A percentile compares a stretch with the other conserved stretches of the same genome.
These are phyloP conservation scores for Meghimatium bilineatum DNA, from an alignment of 2,888 invertebrate genomes.

Conservation along the genomic window DNA sequence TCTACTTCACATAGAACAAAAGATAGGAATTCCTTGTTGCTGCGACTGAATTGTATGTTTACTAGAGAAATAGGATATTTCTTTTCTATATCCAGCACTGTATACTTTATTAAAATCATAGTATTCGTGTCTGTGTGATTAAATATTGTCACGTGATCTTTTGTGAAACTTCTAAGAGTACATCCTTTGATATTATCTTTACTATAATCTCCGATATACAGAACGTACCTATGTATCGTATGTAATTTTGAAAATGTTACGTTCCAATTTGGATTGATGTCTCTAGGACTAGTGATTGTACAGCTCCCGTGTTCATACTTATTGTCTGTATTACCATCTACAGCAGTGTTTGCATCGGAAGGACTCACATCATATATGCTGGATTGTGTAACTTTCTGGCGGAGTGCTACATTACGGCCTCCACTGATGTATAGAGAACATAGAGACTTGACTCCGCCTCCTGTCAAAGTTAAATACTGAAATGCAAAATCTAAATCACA, in stretches of 20 bases:
- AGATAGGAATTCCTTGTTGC: neutral
- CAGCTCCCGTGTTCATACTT: neutral
- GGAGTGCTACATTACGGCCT: constrained; percentile 17
- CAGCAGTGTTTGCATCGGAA: neutral
- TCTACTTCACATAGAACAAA: neutral
- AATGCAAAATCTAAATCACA: neutral
- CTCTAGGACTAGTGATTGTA: neutral
- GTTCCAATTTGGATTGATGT: neutral
- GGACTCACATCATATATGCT: neutral
- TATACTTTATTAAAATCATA: neutral
- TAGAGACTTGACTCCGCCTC: constrained; percentile 1
- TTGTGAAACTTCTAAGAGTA: neutral
- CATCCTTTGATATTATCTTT: neutral
- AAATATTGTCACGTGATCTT: neutral
- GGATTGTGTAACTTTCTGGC: neutral
- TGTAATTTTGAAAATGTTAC: neutral
- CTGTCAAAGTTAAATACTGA: neutral
- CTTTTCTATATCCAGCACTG: neutral
- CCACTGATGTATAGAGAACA: constrained; percentile 23
- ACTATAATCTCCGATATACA: neutral
- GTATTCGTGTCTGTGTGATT: neutral
- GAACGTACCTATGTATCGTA: neutral
- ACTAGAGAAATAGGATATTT: neutral
- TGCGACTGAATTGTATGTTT: neutral
- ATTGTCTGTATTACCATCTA: neutral